phyloP scores from a whole-genome alignment of 2,113 vertebrate species.

The Silurus glanis region DNA sequence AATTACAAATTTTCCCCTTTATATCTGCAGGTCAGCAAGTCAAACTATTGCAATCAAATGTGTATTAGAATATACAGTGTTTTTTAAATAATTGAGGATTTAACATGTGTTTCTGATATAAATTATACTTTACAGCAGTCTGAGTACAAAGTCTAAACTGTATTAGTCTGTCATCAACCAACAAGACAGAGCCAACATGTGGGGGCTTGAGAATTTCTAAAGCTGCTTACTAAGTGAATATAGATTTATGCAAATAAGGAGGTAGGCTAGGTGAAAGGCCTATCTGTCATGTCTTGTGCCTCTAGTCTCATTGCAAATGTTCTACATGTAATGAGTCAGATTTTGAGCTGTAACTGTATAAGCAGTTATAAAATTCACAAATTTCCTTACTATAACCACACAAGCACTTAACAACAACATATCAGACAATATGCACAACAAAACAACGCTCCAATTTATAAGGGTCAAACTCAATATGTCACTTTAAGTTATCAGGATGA shows the following conservation, averaged over 20 bases:
- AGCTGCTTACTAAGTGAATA: conserved; percentile 28
- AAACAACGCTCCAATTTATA: background rate
- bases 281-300: background rate
- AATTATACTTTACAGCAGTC: background rate
- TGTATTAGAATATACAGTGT: background rate
- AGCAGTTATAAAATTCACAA: background rate
- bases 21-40: background rate
- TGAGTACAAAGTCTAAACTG: background rate
- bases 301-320: background rate
- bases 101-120: background rate
- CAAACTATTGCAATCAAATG: background rate
- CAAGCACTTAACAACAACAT: background rate
- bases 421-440: background rate
- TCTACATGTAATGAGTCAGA: background rate
- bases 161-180: background rate
- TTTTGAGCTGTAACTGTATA: background rate
- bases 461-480: background rate
- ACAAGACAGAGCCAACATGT: background rate
- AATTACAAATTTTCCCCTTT: background rate
- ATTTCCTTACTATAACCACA: background rate
- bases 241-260: conserved; percentile 47
- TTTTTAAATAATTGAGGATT: background rate
- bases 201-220: background rate
- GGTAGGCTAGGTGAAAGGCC: conserved; percentile 34
- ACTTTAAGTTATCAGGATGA: background rate